phyloP scores from a whole-genome alignment of 2,113 vertebrate species.

The Amazona vittata region DNA sequence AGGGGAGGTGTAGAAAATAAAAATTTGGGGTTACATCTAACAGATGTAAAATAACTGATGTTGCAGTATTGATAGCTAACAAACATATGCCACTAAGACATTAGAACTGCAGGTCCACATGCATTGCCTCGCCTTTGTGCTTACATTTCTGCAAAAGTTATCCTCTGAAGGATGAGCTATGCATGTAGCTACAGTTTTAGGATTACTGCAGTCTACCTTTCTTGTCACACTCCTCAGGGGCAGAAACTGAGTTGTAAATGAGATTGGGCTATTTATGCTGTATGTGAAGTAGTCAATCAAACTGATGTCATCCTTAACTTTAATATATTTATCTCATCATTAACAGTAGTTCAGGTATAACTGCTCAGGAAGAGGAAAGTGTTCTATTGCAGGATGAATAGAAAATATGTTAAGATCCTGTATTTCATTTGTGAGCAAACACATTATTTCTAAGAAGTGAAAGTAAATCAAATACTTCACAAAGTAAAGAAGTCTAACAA shows the following conservation, averaged over 20 bases:
- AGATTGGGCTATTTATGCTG: not conserved
- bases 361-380: not conserved
- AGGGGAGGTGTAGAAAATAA: not conserved
- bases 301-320: not conserved
- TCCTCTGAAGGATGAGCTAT: not conserved
- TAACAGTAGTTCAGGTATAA: not conserved
- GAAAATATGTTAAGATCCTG: not conserved
- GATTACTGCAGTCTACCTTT: not conserved
- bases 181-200: not conserved
- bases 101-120: not conserved
- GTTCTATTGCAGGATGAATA: not conserved
- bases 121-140: fast-evolving
- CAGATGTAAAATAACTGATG: not conserved
- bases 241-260: not conserved
- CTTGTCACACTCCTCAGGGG: not conserved
- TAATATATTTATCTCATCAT: not conserved
- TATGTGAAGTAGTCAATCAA: not conserved
- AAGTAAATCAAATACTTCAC: not conserved
- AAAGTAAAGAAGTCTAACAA: not conserved
- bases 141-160: not conserved
- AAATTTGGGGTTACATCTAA: not conserved
- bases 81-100: not conserved
- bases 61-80: not conserved
- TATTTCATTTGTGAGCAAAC: not conserved
- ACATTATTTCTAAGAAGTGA: not conserved